Base-by-base conservation (phyloP, 2,113 vertebrate species). In the Okapia johnstoni region DNA sequence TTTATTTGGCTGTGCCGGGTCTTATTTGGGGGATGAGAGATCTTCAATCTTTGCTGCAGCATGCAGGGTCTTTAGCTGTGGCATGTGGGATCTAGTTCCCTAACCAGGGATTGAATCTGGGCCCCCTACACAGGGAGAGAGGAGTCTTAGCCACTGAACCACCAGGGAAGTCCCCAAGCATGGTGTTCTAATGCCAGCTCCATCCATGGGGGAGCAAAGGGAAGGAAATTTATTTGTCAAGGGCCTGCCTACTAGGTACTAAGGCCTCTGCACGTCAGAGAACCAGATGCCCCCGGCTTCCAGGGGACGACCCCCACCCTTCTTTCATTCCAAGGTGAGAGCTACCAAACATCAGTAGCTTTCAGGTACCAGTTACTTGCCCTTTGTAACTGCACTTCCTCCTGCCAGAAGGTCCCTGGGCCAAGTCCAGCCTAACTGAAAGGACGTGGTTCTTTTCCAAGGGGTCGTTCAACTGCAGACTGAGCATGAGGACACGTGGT, bases 281-380 rank as follows among this genome's bases (percentile, higher is more conserved):
- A 23, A 46, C 12, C 14, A 54, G 46, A n/a, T 0, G 3, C 3
- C 7, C 48, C n/a, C 1, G 25, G 33, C 33, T 46, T 40, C 10
- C 1, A 3, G 60, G 61, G 0, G 58, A 52, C 2, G 21, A 25
- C 43, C 19, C 21, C 11, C 19, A 7, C 2, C 28, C 3, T 40
- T 19, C 2, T 17, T 63, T 50, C 23, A 16, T 17, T 36, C 50
- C 58, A n/a, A 14, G 25, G 17, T 1, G 25, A 19, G 3, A 26
- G 43, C 70, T 40, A 7, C 28, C 4, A 8, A 3, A 25, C 4
- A 1, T 4, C 7, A 26, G 30, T 12, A 16, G 63, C 15, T 50
- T 33, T 19, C 6, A 15, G 16, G 28, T n/a, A 14, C 70, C 15
- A 0, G 21, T 12, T 6, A 23, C 19, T 61, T 48, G 30, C 28